phyloP scores from a whole-genome alignment of 2,888 invertebrate species.

The Tinea semifulvella region DNA sequence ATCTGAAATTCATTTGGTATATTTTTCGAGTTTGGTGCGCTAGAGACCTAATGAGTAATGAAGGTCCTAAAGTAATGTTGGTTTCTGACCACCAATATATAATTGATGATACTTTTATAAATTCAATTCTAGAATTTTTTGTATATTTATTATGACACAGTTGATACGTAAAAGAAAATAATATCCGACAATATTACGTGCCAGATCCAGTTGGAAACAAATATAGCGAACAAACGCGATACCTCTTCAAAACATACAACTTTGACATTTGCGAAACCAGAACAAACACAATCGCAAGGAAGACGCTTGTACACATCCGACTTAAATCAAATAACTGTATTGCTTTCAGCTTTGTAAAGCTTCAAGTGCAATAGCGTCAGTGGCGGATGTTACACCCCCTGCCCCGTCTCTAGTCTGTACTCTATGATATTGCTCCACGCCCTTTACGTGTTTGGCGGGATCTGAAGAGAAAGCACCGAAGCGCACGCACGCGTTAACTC shows the following conservation, averaged over 20 bases:
- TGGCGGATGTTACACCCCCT: conserved; percentile 55
- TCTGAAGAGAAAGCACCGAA: conserved; percentile 33
- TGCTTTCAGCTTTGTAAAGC: conserved; percentile 66
- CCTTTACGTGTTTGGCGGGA: conserved; percentile 59
- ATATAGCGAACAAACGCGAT: conserved; percentile 48
- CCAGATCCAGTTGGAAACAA: conserved; percentile 30
- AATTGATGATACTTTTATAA: no score
- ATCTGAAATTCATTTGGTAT: no score
- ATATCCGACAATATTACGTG: background rate
- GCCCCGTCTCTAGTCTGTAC: conserved; percentile 52
- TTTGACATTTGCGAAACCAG: conserved; percentile 66
- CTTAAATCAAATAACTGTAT: conserved; percentile 68
- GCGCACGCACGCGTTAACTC: conserved; percentile 34
- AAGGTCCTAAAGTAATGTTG: no score
- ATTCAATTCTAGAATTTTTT: no score
- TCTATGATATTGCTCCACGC: conserved; percentile 66
- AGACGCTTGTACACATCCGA: conserved; percentile 59
- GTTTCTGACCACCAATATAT: no score
- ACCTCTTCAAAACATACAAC: conserved; percentile 63
- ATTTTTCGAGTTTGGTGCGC: no score
- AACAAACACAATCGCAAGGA: conserved; percentile 62
- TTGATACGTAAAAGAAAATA: no score
- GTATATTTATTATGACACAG: no score
- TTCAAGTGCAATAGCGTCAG: conserved; percentile 64
- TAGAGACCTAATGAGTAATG: no score